Evolutionary conservation across 2,888 invertebrate species (phyloP), one percentile per base, ranked within the genome.

Genomic region (Malthinus seriepunctatus): DNA sequence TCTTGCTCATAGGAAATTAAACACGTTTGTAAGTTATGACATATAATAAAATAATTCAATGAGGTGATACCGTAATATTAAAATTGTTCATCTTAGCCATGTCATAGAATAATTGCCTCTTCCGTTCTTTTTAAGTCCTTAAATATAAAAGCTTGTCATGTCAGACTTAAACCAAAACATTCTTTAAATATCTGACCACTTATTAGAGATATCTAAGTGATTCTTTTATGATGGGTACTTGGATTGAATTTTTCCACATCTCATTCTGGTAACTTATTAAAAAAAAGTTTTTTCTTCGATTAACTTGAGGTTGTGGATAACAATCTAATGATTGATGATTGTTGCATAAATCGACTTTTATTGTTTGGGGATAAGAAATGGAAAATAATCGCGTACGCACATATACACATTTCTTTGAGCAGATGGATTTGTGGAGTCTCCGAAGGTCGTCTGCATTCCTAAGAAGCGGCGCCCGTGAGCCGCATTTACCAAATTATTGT

Each of bases 381-480:
- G 23, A 23, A 23, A 23, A 23, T 23, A 23, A 23, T 23, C 23
- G 23, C 23, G 23, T 23, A 23, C 23, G 23, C 23, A 23, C 23
- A 23, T 32, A 49, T 34, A 55, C 47, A 34, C 11, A 46, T 33
- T 34, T 33, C 34, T 39, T 34, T 51, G 52, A 53, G 46, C 51
- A 51, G 62, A 63, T 63, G 46, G 49, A 60, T 51, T 53, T 59
- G 62, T 52, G 58, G 53, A 53, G 37, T 37, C 45, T 49, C 57
- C 67, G 73, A 73, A 73, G 73, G 73, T 70, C 73, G 71, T 67
- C 73, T 65, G 70, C 73, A 73, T 73, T 73, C 73, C 69, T 65
- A 60, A 67, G 64, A 64, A 63, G 63, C 63, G 72, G 73, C 70
- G 71, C 71, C 70, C 70, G 66, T 66, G 55, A 63, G 55, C 59